Evolutionary conservation across 2,888 invertebrate genomes (phyloP), one percentile per base, ranked within the genome.

Genomic region (Lobophora halterata): DNA sequence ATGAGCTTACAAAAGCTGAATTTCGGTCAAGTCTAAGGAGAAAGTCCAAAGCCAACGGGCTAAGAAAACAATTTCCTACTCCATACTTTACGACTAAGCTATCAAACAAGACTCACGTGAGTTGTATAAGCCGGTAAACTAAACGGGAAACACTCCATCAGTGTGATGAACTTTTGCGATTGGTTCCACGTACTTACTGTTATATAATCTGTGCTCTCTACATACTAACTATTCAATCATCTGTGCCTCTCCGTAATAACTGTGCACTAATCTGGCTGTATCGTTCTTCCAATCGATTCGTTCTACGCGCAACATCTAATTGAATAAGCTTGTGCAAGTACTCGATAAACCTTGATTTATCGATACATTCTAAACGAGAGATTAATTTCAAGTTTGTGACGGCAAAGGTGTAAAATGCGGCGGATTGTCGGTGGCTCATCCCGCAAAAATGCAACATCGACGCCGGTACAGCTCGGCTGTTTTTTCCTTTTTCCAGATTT

Each of bases 231-330:
- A 51, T 11, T 11, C 14, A 23, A 10, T 41, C 47, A 41, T 40
- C 37, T 38, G 64, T 71, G 68, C 60, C 51, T 49, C 49, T 53
- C 40, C 27, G 17, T 32, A 43, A 19, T 20, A 44, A 48, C 44
- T 48, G 18, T 5, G 19, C 1, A 39, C 14, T 33, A 36, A 40
- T 35, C 48, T 48, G 52, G 56, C 51, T 52, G 60, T 69, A 71
- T 70, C 61, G 50, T 44, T 51, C 29, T 34, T 12, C 57, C 54
- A 73, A 76, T 79, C 73, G 66, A 78, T 81, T 80, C 61, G 75
- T 76, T 80, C 68, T 64, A 67, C 68, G 61, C 67, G 62, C 69
- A 73, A 74, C 75, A 62, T 69, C 64, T 72, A 71, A 80, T 79
- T 76, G 68, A 74, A 78, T 80, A 61, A 58, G 59, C 45, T 49